A percentile compares a stretch with the other conserved stretches of the same genome.
phyloP scores from a whole-genome alignment of 2,888 invertebrate genomes.

The Biston betularia region DNA sequence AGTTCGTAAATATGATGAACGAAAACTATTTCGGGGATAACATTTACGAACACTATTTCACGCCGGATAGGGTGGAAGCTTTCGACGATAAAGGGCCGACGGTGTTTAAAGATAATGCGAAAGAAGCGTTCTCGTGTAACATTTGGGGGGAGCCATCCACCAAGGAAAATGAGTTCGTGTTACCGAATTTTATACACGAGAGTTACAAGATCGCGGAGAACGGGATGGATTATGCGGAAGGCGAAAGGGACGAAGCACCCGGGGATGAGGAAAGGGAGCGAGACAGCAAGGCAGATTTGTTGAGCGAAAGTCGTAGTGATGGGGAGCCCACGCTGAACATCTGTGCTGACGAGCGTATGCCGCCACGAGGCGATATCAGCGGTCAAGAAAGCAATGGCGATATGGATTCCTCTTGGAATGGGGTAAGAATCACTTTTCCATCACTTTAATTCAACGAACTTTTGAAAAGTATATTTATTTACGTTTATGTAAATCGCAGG shows the following conservation, averaged over 20 bases:
- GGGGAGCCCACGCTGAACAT: slow-evolving; percentile 87
- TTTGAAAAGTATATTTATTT: neutral
- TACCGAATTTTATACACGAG: slow-evolving; percentile 80
- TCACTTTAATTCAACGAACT: no score
- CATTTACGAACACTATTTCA: slow-evolving; percentile 80
- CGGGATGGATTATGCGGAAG: slow-evolving; percentile 66
- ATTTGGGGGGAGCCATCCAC: slow-evolving; percentile 78
- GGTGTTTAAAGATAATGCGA: slow-evolving; percentile 62
- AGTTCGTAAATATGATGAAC: slow-evolving; percentile 80
- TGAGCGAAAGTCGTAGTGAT: slow-evolving; percentile 71
- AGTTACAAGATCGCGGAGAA: slow-evolving; percentile 78
- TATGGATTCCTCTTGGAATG: slow-evolving; percentile 91
- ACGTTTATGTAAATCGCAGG: slow-evolving; percentile 60
- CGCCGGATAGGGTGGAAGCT: slow-evolving; percentile 74
- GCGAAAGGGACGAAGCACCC: slow-evolving; percentile 54
- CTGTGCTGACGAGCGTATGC: slow-evolving; percentile 94
- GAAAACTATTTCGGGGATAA: slow-evolving; percentile 83
- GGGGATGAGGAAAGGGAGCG: slow-evolving; percentile 61
- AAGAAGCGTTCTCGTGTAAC: slow-evolving; percentile 43
- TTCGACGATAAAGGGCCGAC: slow-evolving; percentile 70
- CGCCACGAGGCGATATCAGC: slow-evolving; percentile 93
- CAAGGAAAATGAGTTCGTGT: slow-evolving; percentile 75
- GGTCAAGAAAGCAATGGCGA: slow-evolving; percentile 95
- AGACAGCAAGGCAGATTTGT: slow-evolving; percentile 74
- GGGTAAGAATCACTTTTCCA: slow-evolving; percentile 86